Percentiles rank a stretch among this genome's conserved stretches.
Evolutionary conservation across 2,888 invertebrate species (phyloP).

Genomic region (Thereva nobilitata): DNA sequence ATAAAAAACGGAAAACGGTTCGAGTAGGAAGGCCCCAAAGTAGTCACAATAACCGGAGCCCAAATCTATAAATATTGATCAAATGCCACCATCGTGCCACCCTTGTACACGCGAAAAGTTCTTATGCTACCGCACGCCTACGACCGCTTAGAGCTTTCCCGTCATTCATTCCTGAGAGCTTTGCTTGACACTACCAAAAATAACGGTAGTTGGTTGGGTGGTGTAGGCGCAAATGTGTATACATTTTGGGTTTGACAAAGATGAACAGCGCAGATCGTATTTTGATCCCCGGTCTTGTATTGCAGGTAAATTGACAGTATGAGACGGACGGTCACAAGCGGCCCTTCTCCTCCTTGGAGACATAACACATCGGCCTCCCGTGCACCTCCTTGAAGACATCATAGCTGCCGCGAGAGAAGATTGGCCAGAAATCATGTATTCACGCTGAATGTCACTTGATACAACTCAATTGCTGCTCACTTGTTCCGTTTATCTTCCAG

Average conservation of each 20-base stretch:
- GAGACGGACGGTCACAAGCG: too few species aligned
- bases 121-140: conserved; percentile 29
- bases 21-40: conserved; percentile 15
- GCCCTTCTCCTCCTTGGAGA: too few species aligned
- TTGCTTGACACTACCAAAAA: background rate
- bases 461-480: conserved; percentile 13
- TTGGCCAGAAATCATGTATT: conserved; percentile 21
- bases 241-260: too few species aligned
- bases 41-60: conserved; percentile 28
- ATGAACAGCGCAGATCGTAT: too few species aligned
- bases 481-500: too few species aligned
- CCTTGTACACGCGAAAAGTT: conserved; percentile 32
- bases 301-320: too few species aligned
- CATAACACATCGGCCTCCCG: too few species aligned
- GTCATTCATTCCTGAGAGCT: conserved; percentile 7
- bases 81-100: conserved; percentile 4
- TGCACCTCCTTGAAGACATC: too few species aligned
- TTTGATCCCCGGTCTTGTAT: too few species aligned
- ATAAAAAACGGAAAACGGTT: conserved; percentile 7
- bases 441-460: conserved; percentile 21
- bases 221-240: background rate
- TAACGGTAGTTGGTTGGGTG: background rate
- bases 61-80: conserved; percentile 36
- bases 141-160: background rate
- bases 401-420: background rate